Evolutionary conservation across 1,140 invertebrate genomes (phyloP).

Genomic region (Camponotus floridanus): DNA sequence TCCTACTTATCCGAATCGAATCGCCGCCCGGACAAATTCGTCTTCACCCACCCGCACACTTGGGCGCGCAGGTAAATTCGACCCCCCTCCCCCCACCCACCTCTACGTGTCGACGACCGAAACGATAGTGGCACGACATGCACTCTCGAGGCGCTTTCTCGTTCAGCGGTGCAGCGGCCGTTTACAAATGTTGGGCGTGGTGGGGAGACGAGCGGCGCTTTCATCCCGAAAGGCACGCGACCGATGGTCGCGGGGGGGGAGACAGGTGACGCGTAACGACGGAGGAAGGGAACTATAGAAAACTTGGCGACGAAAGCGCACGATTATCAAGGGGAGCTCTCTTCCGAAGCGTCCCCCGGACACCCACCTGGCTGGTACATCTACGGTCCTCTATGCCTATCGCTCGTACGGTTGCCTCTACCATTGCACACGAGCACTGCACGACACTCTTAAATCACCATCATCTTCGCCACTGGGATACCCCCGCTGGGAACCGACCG

Average conservation of each 20-base stretch:
- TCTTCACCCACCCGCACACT: background rate
- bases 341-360: background rate
- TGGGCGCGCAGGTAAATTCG: background rate
- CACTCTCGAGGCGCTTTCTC: conserved; percentile 32
- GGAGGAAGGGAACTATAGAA: background rate
- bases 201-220: conserved; percentile 62
- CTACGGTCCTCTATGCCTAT: conserved; percentile 79
- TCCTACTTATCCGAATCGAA: conserved; percentile 35
- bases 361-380: conserved; percentile 85
- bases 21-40: conserved; percentile 25
- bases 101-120: conserved; percentile 17
- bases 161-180: conserved; percentile 37
- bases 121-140: conserved; percentile 31
- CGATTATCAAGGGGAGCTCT: conserved; percentile 3
- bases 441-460: conserved; percentile 81
- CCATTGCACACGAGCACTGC: conserved; percentile 82
- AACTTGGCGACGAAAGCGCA: background rate
- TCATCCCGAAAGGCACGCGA: conserved; percentile 42
- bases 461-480: conserved; percentile 68
- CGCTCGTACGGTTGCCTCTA: conserved; percentile 73
- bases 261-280: background rate
- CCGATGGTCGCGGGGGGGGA: background rate
- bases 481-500: conserved; percentile 16
- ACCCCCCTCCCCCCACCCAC: background rate
- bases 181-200: conserved; percentile 69